Evolutionary conservation across 2,113 vertebrate genomes (phyloP).

Genomic region (Colossoma macropomum): DNA sequence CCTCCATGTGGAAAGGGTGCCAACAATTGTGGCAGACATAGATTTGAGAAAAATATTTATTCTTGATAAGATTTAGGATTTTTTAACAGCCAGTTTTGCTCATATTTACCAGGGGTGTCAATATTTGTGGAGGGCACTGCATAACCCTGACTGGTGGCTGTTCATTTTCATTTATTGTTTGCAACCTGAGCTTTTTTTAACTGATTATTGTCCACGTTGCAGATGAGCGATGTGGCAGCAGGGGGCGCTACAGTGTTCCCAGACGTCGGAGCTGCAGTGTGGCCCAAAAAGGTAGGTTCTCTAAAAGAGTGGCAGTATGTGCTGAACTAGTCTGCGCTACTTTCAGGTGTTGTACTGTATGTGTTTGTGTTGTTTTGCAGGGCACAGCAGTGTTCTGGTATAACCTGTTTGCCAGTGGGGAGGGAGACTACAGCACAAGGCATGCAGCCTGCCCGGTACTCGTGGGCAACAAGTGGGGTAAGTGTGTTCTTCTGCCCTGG

Average conservation of each 20-base stretch:
- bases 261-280: slow-evolving; percentile 95
- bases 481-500: slow-evolving; percentile 37
- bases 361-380: slow-evolving; percentile 62
- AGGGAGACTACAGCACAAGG: slow-evolving; percentile 90
- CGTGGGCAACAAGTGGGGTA: slow-evolving; percentile 93
- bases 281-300: slow-evolving; percentile 89
- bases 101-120: too few relatives aligned
- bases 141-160: too few relatives aligned
- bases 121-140: too few relatives aligned
- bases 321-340: neutral
- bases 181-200: neutral
- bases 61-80: too few relatives aligned
- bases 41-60: too few relatives aligned
- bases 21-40: too few relatives aligned
- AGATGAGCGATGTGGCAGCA: slow-evolving; percentile 98
- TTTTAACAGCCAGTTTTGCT: too few relatives aligned
- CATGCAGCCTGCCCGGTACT: slow-evolving; percentile 90
- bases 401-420: slow-evolving; percentile 88
- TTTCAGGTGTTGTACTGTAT: neutral
- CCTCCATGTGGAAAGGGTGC: too few relatives aligned
- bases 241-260: slow-evolving; percentile 97
- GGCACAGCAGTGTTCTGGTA: slow-evolving; percentile 92
- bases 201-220: slow-evolving; percentile 31
- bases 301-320: neutral
- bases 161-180: too few relatives aligned